Percentiles rank a stretch among this genome's conserved stretches.
phyloP scores from a whole-genome alignment of 2,113 vertebrate genomes.

The Ptychochromis oligacanthus region DNA sequence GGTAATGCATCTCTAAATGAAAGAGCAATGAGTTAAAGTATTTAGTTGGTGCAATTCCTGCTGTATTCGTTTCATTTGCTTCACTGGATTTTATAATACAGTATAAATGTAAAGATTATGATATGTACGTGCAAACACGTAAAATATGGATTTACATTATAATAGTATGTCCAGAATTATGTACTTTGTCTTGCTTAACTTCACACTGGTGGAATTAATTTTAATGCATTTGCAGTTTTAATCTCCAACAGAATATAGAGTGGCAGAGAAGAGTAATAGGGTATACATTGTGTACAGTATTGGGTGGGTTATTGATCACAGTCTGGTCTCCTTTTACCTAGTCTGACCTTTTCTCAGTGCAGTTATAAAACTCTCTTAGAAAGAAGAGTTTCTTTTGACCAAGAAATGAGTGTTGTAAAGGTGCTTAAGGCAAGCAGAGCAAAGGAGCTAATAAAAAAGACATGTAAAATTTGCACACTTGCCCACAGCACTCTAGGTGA shows the following conservation, averaged over 20 bases:
- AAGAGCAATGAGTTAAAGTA: background rate
- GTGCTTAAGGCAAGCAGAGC: conserved; percentile 32
- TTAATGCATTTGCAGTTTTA: conserved; percentile 8
- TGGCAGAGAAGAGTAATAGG: conserved; percentile 6
- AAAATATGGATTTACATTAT: conserved; percentile 1
- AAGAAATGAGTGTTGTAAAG: conserved; percentile 24
- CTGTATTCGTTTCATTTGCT: background rate
- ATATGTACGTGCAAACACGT: background rate
- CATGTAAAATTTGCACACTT: conserved; percentile 36
- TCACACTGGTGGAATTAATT: background rate
- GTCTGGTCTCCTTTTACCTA: conserved; percentile 20
- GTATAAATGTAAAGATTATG: background rate
- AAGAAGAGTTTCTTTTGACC: conserved; percentile 22
- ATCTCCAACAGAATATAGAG: background rate
- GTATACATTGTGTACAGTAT: background rate
- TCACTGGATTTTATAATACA: background rate
- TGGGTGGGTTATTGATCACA: conserved; percentile 36
- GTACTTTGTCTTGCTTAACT: background rate
- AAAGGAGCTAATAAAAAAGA: conserved; percentile 45
- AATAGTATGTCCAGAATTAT: background rate
- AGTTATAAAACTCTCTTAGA: background rate
- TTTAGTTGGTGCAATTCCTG: background rate
- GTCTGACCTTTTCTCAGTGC: conserved; percentile 12
- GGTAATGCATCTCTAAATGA: background rate
- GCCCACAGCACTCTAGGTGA: conserved; percentile 36